Evolutionary conservation across 2,797 vertebrate species (phyloP).

Genomic region (Odontamblyopus rebecca): DNA sequence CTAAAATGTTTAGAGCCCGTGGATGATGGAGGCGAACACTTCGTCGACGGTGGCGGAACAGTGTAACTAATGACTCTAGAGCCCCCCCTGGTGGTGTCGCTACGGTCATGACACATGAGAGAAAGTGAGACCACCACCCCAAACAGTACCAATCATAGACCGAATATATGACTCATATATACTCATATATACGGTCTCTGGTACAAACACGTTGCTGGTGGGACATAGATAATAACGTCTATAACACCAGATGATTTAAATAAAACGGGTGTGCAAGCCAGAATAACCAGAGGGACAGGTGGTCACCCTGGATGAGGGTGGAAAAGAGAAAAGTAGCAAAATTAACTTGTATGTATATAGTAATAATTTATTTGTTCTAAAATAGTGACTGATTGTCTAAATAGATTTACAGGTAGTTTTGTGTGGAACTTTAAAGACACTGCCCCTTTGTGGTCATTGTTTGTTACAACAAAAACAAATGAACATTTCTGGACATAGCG

Average conservation of each 20-base stretch:
- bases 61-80: not conserved
- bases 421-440: not conserved
- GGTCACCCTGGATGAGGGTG: no score
- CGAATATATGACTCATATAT: no score
- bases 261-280: no score
- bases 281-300: no score
- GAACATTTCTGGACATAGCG: not conserved
- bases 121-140: not conserved
- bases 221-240: no score
- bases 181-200: no score
- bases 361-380: not conserved
- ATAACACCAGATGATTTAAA: no score
- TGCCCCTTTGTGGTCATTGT: not conserved
- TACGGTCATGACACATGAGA: not conserved
- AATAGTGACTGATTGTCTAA: not conserved
- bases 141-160: no score
- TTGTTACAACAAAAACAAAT: not conserved
- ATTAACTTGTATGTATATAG: not conserved
- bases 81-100: not conserved
- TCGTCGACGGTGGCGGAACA: not conserved
- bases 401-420: not conserved
- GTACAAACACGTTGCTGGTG: no score
- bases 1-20: not conserved
- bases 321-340: not conserved
- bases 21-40: not conserved